A percentile compares a stretch with the other conserved stretches of the same genome.
Conservation (phyloP, 2,888 invertebrate genomes). For the Prenolepis imparis region DNA sequence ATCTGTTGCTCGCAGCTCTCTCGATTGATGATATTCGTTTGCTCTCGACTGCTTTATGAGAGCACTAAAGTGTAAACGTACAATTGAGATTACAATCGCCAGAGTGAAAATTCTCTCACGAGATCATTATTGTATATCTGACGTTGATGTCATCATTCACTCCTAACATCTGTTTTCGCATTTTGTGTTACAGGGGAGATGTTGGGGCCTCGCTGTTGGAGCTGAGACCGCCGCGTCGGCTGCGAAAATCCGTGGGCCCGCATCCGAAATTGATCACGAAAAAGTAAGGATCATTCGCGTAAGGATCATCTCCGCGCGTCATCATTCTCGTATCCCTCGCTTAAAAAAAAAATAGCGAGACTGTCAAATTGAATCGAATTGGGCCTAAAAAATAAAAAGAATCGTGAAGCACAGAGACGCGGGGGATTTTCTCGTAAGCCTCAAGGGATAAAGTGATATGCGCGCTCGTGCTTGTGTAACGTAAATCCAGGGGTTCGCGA, state of each 20-base stretch:
- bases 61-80: background rate
- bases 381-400: conserved; percentile 33
- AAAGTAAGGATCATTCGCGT: conserved; percentile 81
- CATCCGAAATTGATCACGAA: conserved; percentile 79
- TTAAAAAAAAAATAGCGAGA: conserved; percentile 45
- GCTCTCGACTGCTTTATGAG: background rate
- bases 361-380: conserved; percentile 31
- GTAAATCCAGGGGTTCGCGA: conserved; percentile 37
- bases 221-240: conserved; percentile 83
- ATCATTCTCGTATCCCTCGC: conserved; percentile 61
- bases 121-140: background rate
- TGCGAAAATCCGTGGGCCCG: conserved; percentile 78
- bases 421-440: too few relatives aligned
- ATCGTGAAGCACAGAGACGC: conserved; percentile 24
- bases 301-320: conserved; percentile 73
- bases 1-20: background rate
- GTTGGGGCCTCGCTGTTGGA: conserved; percentile 79
- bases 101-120: background rate
- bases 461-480: conserved; percentile 35
- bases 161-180: background rate
- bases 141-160: background rate
- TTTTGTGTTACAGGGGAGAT: conserved; percentile 80
- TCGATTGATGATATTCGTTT: background rate
- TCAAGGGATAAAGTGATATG: conserved; percentile 43
- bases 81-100: background rate